Percentiles rank a stretch among this genome's conserved stretches.
Conservation (phyloP, 2,888 invertebrate species). For the Ophraella communa region DNA sequence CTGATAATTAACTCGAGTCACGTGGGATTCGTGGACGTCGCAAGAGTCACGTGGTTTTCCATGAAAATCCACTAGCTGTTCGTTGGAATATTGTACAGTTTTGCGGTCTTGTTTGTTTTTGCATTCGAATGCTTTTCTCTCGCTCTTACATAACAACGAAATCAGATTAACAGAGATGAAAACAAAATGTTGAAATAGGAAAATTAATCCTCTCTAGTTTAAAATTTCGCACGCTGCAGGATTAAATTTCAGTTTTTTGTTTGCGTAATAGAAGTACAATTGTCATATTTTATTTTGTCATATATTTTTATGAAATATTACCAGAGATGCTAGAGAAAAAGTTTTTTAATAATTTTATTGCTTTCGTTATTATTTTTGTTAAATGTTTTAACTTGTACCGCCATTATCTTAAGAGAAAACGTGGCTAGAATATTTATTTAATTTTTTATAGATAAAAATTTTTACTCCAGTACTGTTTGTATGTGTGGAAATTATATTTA, state of each 20-base stretch:
- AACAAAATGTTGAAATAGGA: not conserved
- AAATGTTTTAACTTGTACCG: too few species aligned
- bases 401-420: too few species aligned
- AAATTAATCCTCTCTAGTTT: not conserved
- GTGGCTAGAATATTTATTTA: too few species aligned
- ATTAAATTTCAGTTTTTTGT: not conserved
- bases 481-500: too few species aligned
- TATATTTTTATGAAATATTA: not conserved
- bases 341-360: not conserved
- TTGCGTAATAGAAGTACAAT: not conserved
- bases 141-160: constrained; percentile 5
- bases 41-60: constrained; percentile 30
- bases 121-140: constrained; percentile 6
- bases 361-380: too few species aligned
- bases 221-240: not conserved
- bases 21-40: constrained; percentile 50
- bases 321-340: not conserved
- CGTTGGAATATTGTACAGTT: constrained; percentile 8
- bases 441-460: too few species aligned
- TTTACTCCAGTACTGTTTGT: too few species aligned
- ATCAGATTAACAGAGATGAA: constrained; percentile 18
- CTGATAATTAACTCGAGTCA: constrained; percentile 52
- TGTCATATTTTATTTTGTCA: not conserved
- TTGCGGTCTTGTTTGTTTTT: constrained; percentile 22
- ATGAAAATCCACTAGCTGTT: constrained; percentile 18